Percentiles rank a stretch among this genome's conserved stretches.
Conservation (phyloP, 2,888 invertebrate species). For the Gandaritis pyraliata region DNA sequence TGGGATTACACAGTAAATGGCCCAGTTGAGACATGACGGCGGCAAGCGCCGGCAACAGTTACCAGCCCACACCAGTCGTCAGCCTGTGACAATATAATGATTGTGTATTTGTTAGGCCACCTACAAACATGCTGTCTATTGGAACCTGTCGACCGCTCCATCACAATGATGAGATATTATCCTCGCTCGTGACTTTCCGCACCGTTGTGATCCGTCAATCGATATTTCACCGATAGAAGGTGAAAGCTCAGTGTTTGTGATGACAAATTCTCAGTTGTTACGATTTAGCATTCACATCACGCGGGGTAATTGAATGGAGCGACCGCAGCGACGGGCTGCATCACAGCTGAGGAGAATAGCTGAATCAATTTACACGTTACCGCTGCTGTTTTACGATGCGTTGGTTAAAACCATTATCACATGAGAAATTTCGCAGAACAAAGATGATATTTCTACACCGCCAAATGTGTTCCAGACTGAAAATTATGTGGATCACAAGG, state of each 20-base stretch:
- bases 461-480: no score
- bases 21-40: slow-evolving; percentile 71
- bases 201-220: slow-evolving; percentile 39
- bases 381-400: neutral
- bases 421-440: no score
- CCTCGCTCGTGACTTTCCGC: slow-evolving; percentile 51
- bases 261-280: slow-evolving; percentile 62
- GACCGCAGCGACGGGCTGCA: slow-evolving; percentile 53
- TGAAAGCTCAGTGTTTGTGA: slow-evolving; percentile 63
- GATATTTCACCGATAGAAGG: slow-evolving; percentile 60
- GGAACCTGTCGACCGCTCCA: slow-evolving; percentile 58
- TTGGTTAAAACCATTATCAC: no score
- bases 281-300: slow-evolving; percentile 71
- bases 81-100: slow-evolving; percentile 76
- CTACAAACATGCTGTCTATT: slow-evolving; percentile 55
- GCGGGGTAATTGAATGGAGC: slow-evolving; percentile 73
- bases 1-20: slow-evolving; percentile 77
- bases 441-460: no score
- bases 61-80: slow-evolving; percentile 68
- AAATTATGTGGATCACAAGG: no score
- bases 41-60: slow-evolving; percentile 48
- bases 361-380: slow-evolving; percentile 1
- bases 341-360: slow-evolving; percentile 34
- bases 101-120: slow-evolving; percentile 66
- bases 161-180: slow-evolving; percentile 57